Evolutionary conservation across 2,888 invertebrate genomes (phyloP).

Genomic region (Nemoura dubitans): DNA sequence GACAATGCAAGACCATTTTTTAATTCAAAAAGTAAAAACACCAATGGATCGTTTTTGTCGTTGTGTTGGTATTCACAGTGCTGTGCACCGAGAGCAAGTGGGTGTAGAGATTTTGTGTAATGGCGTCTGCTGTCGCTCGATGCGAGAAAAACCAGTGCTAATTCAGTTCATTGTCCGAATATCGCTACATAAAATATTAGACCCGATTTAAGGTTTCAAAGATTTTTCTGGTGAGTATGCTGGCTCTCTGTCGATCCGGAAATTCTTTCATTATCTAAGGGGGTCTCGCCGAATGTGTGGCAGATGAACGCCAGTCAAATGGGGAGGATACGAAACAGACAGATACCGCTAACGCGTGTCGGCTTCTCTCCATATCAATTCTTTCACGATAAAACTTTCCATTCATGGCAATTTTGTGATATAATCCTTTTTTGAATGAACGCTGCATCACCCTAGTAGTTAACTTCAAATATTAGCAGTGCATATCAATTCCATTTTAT

Average conservation of each 20-base stretch:
- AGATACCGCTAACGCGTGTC: not conserved
- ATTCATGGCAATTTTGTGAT: not conserved
- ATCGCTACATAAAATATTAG: not conserved
- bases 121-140: constrained; percentile 44
- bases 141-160: not conserved
- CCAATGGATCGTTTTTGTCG: not conserved
- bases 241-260: not conserved
- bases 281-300: not conserved
- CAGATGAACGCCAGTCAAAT: not conserved
- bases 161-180: not conserved
- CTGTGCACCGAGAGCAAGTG: constrained; percentile 47
- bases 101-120: constrained; percentile 48
- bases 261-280: not conserved
- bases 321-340: constrained; percentile 1
- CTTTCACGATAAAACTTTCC: not conserved
- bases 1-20: too few relatives aligned
- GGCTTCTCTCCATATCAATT: not conserved
- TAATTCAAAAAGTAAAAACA: too few relatives aligned
- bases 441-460: not conserved
- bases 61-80: constrained; percentile 19
- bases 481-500: not conserved
- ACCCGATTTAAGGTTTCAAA: not conserved
- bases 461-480: not conserved
- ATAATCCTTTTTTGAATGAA: not conserved
- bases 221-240: not conserved